Evolutionary conservation across 23 tunicate species (phyloP).

Genomic region (Trididemnum clinides): DNA sequence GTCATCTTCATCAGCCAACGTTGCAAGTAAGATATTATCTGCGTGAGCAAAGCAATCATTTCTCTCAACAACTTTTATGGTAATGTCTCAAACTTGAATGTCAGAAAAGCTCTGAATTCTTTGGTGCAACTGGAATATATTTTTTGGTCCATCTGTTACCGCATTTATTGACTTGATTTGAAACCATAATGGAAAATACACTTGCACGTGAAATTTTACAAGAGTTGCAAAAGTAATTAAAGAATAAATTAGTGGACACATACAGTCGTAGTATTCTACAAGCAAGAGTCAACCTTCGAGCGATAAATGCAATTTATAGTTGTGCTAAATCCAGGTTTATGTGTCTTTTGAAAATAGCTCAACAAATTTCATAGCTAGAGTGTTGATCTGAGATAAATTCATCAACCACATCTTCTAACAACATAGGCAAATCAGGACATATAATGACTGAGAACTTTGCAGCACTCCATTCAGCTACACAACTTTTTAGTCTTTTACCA

Average conservation of each 20-base stretch:
- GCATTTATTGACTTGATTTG: background rate
- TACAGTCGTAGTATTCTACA: slow-evolving; percentile 21
- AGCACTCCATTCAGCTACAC: slow-evolving; percentile 35
- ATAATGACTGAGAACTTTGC: slow-evolving; percentile 6
- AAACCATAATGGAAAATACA: slow-evolving; percentile 36
- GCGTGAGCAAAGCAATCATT: slow-evolving; percentile 45
- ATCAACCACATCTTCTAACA: slow-evolving; percentile 5
- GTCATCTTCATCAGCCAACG: slow-evolving; percentile 31
- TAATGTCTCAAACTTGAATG: slow-evolving; percentile 1
- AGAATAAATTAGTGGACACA: background rate
- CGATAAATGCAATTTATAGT: slow-evolving; percentile 12
- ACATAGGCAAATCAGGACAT: slow-evolving; percentile 3
- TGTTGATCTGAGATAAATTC: slow-evolving; percentile 40
- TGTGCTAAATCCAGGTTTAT: background rate
- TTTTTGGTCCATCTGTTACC: slow-evolving; percentile 30
- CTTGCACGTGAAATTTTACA: slow-evolving; percentile 18
- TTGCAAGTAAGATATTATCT: slow-evolving; percentile 37
- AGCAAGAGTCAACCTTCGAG: slow-evolving; percentile 24
- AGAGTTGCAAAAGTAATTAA: background rate
- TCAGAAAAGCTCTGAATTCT: slow-evolving; percentile 9
- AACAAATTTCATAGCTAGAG: slow-evolving; percentile 28
- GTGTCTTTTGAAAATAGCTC: background rate
- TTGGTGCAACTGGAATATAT: background rate
- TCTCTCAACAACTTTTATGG: too few species aligned
- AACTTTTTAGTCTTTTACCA: slow-evolving; percentile 1